phyloP scores from a whole-genome alignment of 1,140 invertebrate genomes.

The Trinorchestia longiramus region DNA sequence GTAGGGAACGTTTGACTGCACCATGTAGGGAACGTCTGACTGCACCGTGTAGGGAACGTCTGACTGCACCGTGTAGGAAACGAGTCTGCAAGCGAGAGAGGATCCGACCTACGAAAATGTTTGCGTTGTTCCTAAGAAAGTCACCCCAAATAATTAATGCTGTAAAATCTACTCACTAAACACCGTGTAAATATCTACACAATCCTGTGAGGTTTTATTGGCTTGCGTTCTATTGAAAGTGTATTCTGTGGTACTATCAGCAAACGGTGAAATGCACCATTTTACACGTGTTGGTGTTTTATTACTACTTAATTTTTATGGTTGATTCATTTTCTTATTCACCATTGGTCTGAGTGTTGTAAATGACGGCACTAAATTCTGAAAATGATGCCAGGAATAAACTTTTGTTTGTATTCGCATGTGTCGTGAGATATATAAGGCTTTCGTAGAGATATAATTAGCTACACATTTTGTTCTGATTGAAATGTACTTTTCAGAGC shows the following conservation, averaged over 20 bases:
- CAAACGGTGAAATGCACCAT: neutral
- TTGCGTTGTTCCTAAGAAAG: too few relatives aligned
- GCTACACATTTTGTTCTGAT: neutral
- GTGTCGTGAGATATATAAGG: neutral
- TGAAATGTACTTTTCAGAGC: conserved; percentile 48
- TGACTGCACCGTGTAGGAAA: too few relatives aligned
- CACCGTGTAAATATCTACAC: too few relatives aligned
- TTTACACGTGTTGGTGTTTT: neutral
- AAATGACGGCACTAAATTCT: neutral
- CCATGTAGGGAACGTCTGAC: too few relatives aligned
- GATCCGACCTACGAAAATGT: too few relatives aligned
- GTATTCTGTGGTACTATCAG: neutral
- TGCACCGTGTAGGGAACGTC: too few relatives aligned
- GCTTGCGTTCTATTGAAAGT: neutral
- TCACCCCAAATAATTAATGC: too few relatives aligned
- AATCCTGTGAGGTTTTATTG: too few relatives aligned
- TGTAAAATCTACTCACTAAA: too few relatives aligned
- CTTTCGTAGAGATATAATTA: neutral
- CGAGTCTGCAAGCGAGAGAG: too few relatives aligned
- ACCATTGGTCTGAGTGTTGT: neutral
- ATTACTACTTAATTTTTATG: neutral
- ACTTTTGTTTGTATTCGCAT: neutral
- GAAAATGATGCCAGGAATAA: neutral
- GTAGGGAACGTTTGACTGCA: too few relatives aligned
- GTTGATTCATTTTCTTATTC: neutral